Percentiles rank a stretch among this genome's conserved stretches.
phyloP scores from a whole-genome alignment of 2,888 invertebrate species.

The Euspilapteryx auroguttella region DNA sequence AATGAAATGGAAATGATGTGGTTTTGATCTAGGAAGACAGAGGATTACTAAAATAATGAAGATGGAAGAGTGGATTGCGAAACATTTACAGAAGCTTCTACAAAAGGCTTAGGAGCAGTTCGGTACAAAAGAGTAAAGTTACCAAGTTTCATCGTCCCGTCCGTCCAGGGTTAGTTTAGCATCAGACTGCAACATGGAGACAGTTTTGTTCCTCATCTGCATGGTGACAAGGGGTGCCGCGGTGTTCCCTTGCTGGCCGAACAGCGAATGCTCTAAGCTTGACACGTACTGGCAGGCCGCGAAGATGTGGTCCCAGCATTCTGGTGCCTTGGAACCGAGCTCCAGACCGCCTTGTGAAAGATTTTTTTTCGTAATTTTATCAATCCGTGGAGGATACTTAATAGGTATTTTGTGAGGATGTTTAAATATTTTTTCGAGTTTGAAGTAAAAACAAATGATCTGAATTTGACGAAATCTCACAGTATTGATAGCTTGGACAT shows the following conservation, averaged over 20 bases:
- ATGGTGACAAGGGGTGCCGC: constrained; percentile 66
- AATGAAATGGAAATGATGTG: no score
- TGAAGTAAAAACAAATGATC: no score
- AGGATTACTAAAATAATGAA: no score
- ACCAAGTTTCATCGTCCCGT: constrained; percentile 78
- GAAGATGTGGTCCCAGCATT: constrained; percentile 96
- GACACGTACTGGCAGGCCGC: constrained; percentile 92
- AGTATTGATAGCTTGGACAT: no score
- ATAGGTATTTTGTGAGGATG: no score
- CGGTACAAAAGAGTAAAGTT: no score
- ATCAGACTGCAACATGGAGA: constrained; percentile 63
- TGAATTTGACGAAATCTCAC: no score
- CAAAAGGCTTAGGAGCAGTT: no score
- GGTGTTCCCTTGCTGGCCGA: constrained; percentile 78
- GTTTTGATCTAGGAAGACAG: no score
- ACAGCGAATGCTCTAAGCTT: constrained; percentile 87
- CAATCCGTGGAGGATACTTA: no score
- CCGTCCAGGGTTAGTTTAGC: constrained; percentile 54
- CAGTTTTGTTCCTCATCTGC: constrained; percentile 64
- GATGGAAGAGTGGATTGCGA: background rate
- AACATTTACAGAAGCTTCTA: background rate
- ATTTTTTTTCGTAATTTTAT: no score
- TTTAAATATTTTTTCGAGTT: no score
- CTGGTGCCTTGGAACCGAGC: constrained; percentile 87
- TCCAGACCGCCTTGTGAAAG: constrained; percentile 87